Evolutionary conservation across 2,888 invertebrate species (phyloP).

Genomic region (Portevinia maculata): DNA sequence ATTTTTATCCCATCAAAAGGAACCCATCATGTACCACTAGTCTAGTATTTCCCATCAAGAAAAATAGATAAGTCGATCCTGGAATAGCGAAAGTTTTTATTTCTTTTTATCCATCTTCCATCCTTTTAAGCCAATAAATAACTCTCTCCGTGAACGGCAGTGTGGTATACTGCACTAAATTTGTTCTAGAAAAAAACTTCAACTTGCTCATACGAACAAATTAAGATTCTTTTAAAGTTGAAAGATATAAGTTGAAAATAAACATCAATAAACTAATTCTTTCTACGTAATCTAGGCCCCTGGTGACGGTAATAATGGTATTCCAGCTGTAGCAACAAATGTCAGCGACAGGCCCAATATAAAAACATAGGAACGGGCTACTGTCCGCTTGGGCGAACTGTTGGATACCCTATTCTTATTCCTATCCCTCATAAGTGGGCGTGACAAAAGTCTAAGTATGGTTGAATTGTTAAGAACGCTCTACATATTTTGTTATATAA

Average conservation of each 20-base stretch:
- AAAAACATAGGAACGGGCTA: too few relatives aligned
- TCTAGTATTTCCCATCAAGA: constrained; percentile 42
- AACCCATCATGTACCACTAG: constrained; percentile 38
- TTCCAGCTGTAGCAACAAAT: neutral
- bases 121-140: constrained; percentile 4
- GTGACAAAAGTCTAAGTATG: too few relatives aligned
- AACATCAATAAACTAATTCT: constrained; percentile 42
- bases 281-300: neutral
- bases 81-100: constrained; percentile 49
- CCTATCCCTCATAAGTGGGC: too few relatives aligned
- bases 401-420: too few relatives aligned
- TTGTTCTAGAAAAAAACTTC: neutral
- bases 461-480: too few relatives aligned
- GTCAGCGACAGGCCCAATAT: too few relatives aligned
- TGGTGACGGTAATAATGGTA: neutral
- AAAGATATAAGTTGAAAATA: constrained; percentile 24
- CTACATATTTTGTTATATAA: too few relatives aligned
- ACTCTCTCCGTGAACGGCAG: neutral
- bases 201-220: constrained; percentile 10
- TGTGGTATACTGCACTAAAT: constrained; percentile 12
- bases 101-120: neutral
- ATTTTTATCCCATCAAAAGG: constrained; percentile 58
- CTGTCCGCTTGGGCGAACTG: too few relatives aligned
- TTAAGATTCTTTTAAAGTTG: constrained; percentile 38
- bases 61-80: constrained; percentile 43